Percentiles rank a stretch among this genome's conserved stretches.
These are phyloP conservation scores for Jacana jacana DNA, from an alignment of 2,113 vertebrate genomes.

Conservation along the genomic window DNA sequence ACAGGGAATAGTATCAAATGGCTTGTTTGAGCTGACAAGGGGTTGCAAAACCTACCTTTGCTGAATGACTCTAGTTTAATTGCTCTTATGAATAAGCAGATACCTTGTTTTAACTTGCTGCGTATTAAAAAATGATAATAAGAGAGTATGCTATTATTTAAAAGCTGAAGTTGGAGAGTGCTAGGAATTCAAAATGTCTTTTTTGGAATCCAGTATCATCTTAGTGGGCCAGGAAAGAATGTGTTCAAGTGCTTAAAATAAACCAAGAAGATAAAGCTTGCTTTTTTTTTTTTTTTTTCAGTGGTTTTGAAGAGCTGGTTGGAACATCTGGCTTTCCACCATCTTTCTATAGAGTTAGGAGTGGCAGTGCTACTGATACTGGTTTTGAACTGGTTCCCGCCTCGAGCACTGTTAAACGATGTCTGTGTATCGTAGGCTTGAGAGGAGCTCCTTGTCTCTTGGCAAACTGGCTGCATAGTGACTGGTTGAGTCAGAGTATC, in stretches of 20 bases:
- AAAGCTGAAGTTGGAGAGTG: neutral
- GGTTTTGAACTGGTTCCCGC: neutral
- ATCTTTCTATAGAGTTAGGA: neutral
- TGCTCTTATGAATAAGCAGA: neutral
- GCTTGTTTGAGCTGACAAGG: neutral
- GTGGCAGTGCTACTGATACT: neutral
- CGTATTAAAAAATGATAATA: neutral
- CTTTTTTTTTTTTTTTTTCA: neutral
- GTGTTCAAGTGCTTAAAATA: conserved; percentile 41
- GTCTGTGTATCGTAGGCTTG: neutral
- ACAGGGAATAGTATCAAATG: neutral
- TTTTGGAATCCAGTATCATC: conserved; percentile 18
- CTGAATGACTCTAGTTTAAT: conserved; percentile 3
- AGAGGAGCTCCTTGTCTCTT: conserved; percentile 13
- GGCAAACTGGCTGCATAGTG: conserved; percentile 30
- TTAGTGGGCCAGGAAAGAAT: conserved; percentile 35
- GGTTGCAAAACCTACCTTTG: neutral
- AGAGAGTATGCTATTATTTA: neutral
- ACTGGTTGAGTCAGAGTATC: conserved; percentile 64
- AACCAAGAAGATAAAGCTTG: conserved; percentile 31
- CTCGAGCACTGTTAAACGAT: neutral
- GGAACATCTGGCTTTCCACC: conserved; percentile 18
- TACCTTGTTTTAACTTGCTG: conserved; percentile 21
- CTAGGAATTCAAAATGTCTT: conserved; percentile 27
- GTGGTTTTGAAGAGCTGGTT: neutral